A percentile compares a stretch with the other conserved stretches of the same genome.
These are phyloP conservation scores for Nasonia oneida DNA, from an alignment of 2,888 invertebrate species.

Conservation along the genomic window DNA sequence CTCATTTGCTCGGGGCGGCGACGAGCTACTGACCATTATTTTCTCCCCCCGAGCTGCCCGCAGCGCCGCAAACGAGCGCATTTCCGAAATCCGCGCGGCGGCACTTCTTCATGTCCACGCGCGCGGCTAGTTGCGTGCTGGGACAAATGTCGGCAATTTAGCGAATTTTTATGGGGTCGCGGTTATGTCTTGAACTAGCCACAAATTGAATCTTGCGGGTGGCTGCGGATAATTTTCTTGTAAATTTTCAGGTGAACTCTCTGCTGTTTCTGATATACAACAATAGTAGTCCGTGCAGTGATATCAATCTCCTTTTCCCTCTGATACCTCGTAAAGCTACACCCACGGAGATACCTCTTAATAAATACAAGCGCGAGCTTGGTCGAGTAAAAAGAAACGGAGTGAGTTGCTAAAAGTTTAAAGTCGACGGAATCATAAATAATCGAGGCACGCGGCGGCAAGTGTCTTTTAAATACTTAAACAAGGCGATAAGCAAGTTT, in stretches of 20 bases:
- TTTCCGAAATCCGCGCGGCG: constrained; percentile 37
- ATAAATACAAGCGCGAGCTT: background rate
- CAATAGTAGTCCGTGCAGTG: background rate
- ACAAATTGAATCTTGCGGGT: constrained; percentile 19
- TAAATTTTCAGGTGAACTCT: background rate
- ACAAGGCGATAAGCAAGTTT: constrained; percentile 61
- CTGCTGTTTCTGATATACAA: background rate
- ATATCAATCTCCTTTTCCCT: background rate
- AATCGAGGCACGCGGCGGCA: constrained; percentile 29
- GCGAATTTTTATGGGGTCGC: constrained; percentile 13
- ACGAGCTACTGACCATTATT: constrained; percentile 13
- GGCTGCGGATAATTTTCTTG: background rate
- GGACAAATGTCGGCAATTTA: background rate
- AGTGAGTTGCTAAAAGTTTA: constrained; percentile 38
- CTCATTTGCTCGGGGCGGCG: constrained; percentile 16
- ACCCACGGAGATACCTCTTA: background rate
- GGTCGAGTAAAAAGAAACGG: background rate
- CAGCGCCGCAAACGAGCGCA: constrained; percentile 31
- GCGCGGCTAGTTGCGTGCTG: background rate
- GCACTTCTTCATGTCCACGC: background rate
- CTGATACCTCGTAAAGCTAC: background rate
- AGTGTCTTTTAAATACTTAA: constrained; percentile 62
- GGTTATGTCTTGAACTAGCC: background rate
- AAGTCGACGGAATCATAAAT: constrained; percentile 43
- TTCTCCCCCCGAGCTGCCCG: constrained; percentile 1